Evolutionary conservation across 2,113 vertebrate species (phyloP).

Genomic region (Austrofundulus limnaeus): DNA sequence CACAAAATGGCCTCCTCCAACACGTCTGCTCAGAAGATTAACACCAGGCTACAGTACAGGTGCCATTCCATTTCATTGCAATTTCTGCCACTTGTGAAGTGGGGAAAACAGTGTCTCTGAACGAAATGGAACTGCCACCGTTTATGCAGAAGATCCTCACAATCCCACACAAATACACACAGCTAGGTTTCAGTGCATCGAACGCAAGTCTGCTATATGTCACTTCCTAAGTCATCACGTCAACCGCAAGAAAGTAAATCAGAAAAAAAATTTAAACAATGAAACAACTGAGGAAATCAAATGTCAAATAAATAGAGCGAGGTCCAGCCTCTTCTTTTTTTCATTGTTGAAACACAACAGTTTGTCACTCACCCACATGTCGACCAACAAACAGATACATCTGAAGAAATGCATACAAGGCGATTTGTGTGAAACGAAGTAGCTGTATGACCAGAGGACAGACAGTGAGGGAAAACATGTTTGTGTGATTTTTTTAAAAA

Average conservation of each 20-base stretch:
- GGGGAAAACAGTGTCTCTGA: conserved; percentile 5
- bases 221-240: conserved; percentile 52
- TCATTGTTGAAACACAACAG: conserved; percentile 54
- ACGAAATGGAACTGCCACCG: conserved; percentile 34
- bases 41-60: conserved; percentile 35
- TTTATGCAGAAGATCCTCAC: conserved; percentile 52
- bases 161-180: conserved; percentile 50
- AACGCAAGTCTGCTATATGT: conserved; percentile 56
- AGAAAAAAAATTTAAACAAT: conserved; percentile 36
- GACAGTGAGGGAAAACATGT: conserved; percentile 47
- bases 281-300: conserved; percentile 63
- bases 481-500: conserved; percentile 17
- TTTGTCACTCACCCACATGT: conserved; percentile 40
- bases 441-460: conserved; percentile 59
- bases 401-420: conserved; percentile 72
- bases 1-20: conserved; percentile 74
- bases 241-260: conserved; percentile 51
- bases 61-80: conserved; percentile 41
- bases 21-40: conserved; percentile 52
- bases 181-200: conserved; percentile 72
- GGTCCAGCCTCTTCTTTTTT: conserved; percentile 72
- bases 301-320: conserved; percentile 77
- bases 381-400: conserved; percentile 41
- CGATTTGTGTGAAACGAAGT: conserved; percentile 72
- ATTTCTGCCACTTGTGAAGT: not conserved